Evolutionary conservation across 1,140 invertebrate genomes (phyloP).

Genomic region (Parapsyche elsis): DNA sequence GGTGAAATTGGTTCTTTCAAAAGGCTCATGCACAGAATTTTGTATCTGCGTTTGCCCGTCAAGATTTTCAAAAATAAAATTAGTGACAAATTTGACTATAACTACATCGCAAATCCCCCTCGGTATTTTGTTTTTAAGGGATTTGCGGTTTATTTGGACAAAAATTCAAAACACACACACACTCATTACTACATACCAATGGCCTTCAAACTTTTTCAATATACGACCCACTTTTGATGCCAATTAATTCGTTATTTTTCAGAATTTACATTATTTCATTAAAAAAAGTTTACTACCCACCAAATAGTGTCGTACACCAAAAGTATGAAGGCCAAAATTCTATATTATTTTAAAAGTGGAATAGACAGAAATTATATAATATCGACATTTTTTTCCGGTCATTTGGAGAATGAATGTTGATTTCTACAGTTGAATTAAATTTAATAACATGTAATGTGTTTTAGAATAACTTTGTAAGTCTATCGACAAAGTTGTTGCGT

Average conservation of each 20-base stretch:
- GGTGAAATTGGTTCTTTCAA: constrained; percentile 79
- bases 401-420: constrained; percentile 34
- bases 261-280: too few species aligned
- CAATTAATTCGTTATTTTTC: too few species aligned
- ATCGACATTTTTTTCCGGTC: constrained; percentile 46
- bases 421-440: constrained; percentile 1
- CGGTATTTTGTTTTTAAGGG: background rate
- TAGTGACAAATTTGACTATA: constrained; percentile 21
- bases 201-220: background rate
- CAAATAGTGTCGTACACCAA: too few species aligned
- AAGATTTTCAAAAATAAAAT: constrained; percentile 38
- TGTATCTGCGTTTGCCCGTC: constrained; percentile 79
- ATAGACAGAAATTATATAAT: background rate
- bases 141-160: background rate
- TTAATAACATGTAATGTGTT: background rate
- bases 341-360: background rate
- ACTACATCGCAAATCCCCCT: background rate
- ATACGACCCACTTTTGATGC: too few species aligned
- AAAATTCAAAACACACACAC: background rate
- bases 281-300: too few species aligned
- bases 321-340: background rate
- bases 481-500: background rate
- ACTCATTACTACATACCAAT: background rate
- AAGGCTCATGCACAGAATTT: constrained; percentile 88
- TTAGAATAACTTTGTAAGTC: background rate